Conservation (phyloP, 2,888 invertebrate species). For the Pristionchus arcanus region DNA sequence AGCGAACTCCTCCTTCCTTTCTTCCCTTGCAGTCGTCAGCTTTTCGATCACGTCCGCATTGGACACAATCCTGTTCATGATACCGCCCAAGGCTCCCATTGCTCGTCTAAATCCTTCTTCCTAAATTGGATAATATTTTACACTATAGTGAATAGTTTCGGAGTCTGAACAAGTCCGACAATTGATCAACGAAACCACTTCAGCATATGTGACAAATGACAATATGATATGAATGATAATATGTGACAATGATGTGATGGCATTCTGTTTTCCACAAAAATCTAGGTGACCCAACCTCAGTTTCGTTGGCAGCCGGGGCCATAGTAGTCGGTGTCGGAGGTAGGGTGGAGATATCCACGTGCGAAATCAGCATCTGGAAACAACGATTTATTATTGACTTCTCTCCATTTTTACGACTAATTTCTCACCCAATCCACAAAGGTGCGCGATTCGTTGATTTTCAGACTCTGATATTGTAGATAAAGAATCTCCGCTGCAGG, state of each 20-base stretch:
- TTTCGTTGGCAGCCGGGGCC: neutral
- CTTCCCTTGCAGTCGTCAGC: neutral
- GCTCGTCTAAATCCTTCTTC: neutral
- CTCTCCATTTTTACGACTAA: too few relatives aligned
- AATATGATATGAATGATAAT: too few relatives aligned
- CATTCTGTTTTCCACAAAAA: neutral
- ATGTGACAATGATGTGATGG: too few relatives aligned
- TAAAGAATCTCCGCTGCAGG: too few relatives aligned
- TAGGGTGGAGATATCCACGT: neutral
- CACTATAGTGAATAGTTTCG: too few relatives aligned
- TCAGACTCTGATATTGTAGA: too few relatives aligned
- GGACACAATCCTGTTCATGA: neutral
- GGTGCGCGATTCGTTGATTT: too few relatives aligned
- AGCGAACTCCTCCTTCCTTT: neutral
- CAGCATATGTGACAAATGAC: too few relatives aligned
- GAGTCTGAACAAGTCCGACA: too few relatives aligned
- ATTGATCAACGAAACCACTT: neutral
- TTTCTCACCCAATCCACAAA: too few relatives aligned
- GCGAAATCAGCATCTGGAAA: neutral
- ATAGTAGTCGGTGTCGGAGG: neutral
- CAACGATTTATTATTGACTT: neutral
- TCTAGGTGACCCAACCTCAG: neutral
- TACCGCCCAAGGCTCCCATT: neutral
- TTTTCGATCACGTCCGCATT: neutral
- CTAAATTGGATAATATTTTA: neutral